These are phyloP conservation scores for Ancistrus triradiatus DNA, from an alignment of 2,113 vertebrate species.

Conservation along the genomic window DNA sequence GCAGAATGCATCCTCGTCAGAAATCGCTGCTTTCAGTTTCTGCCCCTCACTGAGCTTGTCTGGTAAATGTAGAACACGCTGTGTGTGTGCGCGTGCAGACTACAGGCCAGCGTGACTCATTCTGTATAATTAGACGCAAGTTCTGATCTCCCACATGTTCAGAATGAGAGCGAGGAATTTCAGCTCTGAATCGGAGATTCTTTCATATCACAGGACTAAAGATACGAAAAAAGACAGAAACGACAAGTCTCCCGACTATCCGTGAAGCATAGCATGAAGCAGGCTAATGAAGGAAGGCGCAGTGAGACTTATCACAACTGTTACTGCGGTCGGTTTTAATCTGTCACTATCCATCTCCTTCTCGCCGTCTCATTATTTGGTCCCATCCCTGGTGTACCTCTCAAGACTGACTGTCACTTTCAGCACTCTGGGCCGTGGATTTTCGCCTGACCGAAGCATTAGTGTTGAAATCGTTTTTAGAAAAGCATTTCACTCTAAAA, in stretches of 20 bases:
- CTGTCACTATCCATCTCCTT: background rate
- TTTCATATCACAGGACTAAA: background rate
- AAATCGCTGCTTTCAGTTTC: conserved; percentile 8
- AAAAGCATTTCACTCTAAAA: background rate
- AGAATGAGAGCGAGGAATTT: conserved; percentile 3
- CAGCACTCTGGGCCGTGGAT: background rate
- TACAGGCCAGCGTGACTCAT: conserved; percentile 35
- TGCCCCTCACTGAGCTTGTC: conserved; percentile 7
- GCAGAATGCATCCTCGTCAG: background rate
- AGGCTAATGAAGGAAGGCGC: background rate
- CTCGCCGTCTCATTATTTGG: background rate
- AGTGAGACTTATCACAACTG: background rate
- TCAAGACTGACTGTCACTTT: background rate
- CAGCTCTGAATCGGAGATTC: background rate
- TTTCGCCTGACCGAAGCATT: background rate
- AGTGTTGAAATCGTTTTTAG: background rate
- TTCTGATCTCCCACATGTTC: conserved; percentile 33
- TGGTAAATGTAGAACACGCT: conserved; percentile 10
- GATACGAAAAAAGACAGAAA: background rate
- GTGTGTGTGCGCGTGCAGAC: conserved; percentile 7
- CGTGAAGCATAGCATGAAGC: background rate
- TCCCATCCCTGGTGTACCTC: background rate
- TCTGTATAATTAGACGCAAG: conserved; percentile 22
- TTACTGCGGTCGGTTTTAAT: background rate
- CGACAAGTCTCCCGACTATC: background rate